Evolutionary conservation across 2,797 vertebrate species (phyloP), one percentile per base, ranked within the genome.

Genomic region (Erithacus rubecula): DNA sequence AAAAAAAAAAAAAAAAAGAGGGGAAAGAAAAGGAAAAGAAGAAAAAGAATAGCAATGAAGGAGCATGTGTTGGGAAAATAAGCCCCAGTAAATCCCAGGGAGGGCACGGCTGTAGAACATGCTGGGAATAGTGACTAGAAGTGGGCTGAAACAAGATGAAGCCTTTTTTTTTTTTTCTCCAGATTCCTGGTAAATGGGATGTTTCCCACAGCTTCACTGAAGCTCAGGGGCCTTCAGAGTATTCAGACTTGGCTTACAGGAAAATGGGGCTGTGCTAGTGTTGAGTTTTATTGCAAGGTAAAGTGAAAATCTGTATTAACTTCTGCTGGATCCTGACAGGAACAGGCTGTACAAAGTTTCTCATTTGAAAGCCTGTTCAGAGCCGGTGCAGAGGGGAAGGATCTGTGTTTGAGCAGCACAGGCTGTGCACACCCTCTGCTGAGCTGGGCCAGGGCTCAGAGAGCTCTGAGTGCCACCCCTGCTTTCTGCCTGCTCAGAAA

Each of bases 51-150:
- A 85, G 47, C 24, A 72, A 27, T 1, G 59, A 83, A 46, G 77
- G 85, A 92, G 82, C 62, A 59, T 91, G 84, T 89, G 79, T 83
- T 92, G 89, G 76, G 77, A 92, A 94, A 96, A 94, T 82, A 93
- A 95, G 39, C 34, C 52, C 60, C 93, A 69, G 72, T 94, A 95
- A 94, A 90, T 93, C 87, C 87, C 80, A 91, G 87, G 87, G 95
- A 96, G 91, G 94, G 47, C 67, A 87, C 0, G 51, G 70, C 70
- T 76, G 70, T 59, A 74, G 64, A 86, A 90, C 93, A 90, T 53
- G 77, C 87, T 94, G 87, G 85, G 87, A 94, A 76, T 64, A 49
- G 72, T 0, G 63, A 84, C 76, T 72, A 46, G 80, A 79, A 52
- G 7, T 0, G 18, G 67, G 55, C 59, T 81, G 82, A 91, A 91